phyloP scores from a whole-genome alignment of 2,797 vertebrate genomes.

The Alcedo quadribrachys region DNA sequence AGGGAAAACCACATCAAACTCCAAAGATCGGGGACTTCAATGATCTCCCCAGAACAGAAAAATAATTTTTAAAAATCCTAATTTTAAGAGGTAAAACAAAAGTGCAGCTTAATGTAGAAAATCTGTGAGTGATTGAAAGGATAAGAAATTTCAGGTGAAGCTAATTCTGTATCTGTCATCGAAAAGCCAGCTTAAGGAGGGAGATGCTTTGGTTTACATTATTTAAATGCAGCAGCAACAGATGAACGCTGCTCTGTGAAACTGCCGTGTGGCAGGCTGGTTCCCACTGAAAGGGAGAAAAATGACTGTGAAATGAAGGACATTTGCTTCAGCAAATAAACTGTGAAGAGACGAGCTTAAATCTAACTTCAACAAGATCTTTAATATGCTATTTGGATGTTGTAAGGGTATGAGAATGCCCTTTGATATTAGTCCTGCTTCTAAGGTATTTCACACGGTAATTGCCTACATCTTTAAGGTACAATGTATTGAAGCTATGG shows the following conservation, averaged over 20 bases:
- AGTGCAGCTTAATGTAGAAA: background rate
- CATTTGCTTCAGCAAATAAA: constrained; percentile 67
- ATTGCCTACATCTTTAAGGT: constrained; percentile 65
- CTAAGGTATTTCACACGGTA: constrained; percentile 65
- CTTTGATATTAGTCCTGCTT: constrained; percentile 68
- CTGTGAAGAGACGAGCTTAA: constrained; percentile 56
- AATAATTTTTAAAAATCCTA: background rate
- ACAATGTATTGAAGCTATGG: constrained; percentile 51
- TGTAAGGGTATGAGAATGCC: constrained; percentile 63
- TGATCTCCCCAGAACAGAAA: background rate
- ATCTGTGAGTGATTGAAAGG: constrained; percentile 5
- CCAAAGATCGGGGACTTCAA: background rate
- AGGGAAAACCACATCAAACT: constrained; percentile 14
- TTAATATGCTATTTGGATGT: constrained; percentile 68
- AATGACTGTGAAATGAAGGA: constrained; percentile 66
- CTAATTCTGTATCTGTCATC: constrained; percentile 32
- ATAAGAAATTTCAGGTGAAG: constrained; percentile 12
- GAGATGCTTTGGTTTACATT: constrained; percentile 37
- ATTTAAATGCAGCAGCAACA: constrained; percentile 53
- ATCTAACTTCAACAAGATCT: constrained; percentile 66
- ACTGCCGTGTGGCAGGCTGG: background rate
- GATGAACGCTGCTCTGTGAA: background rate
- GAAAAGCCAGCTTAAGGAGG: constrained; percentile 22
- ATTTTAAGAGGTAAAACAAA: background rate
- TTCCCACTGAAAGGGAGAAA: constrained; percentile 21